Evolutionary conservation across 2,797 vertebrate species (phyloP).

Genomic region (Chiroxiphia lanceolata): DNA sequence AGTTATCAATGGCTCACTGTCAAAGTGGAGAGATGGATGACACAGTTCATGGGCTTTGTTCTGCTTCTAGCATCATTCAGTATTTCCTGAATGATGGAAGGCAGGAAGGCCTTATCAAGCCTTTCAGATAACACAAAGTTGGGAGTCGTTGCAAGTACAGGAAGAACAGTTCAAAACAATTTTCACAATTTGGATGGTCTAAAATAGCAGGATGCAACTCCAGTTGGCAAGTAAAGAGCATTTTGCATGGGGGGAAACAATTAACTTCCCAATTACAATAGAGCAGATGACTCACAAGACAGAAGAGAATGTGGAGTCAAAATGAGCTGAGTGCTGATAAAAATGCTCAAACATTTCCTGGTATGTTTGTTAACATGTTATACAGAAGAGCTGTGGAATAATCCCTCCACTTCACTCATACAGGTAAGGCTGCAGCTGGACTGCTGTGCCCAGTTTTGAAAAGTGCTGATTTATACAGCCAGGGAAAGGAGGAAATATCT

Average conservation of each 20-base stretch:
- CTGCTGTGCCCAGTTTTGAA: accelerated
- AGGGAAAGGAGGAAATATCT: background rate
- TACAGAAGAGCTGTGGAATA: background rate
- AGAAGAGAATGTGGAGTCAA: conserved; percentile 2
- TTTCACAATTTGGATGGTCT: background rate
- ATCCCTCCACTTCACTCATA: background rate
- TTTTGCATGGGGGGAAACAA: conserved; percentile 25
- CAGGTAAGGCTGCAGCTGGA: background rate
- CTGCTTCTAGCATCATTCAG: background rate
- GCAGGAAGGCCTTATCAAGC: background rate
- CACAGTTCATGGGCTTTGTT: background rate
- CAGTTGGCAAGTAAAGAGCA: background rate
- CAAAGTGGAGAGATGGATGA: conserved; percentile 2
- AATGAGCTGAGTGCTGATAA: background rate
- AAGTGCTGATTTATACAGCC: background rate
- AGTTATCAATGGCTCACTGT: conserved; percentile 36
- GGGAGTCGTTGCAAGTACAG: background rate
- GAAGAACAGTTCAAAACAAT: conserved; percentile 21
- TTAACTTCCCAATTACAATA: conserved; percentile 42
- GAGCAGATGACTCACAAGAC: conserved; percentile 41
- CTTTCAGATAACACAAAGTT: background rate
- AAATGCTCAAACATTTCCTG: background rate
- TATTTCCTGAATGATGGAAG: conserved; percentile 8
- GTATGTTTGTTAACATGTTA: background rate
- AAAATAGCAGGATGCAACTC: background rate